These are phyloP conservation scores for Uropsilus gracilis DNA, from an alignment of 2,113 vertebrate species.

Conservation along the genomic window DNA sequence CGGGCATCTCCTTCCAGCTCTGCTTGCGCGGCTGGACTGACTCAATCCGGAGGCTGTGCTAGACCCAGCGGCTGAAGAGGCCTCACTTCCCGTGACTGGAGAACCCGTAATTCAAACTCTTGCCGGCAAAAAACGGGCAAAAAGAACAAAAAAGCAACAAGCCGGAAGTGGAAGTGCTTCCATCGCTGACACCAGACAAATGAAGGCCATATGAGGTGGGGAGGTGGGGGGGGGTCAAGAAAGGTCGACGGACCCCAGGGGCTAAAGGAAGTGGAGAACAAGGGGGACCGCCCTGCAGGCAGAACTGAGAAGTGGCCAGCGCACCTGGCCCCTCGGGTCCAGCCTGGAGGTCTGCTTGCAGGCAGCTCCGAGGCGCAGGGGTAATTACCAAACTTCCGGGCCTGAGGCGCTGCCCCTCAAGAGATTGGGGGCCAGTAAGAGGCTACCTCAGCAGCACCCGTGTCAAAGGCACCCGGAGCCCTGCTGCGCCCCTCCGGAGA, in stretches of 20 bases:
- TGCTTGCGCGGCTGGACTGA: background rate
- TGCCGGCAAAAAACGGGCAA: background rate
- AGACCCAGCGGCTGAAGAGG: background rate
- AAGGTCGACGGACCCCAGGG: background rate
- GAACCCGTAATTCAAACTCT: background rate
- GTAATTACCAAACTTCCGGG: background rate
- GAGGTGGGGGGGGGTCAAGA: background rate
- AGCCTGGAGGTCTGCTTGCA: background rate
- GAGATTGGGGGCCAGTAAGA: background rate
- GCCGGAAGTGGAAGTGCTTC: background rate
- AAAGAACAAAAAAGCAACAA: constrained; percentile 44
- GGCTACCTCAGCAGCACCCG: background rate
- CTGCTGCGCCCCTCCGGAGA: background rate
- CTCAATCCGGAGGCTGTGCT: background rate
- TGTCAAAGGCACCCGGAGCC: background rate
- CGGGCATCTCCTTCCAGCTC: background rate
- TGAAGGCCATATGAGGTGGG: background rate
- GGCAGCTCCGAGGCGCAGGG: background rate
- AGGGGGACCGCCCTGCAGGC: background rate
- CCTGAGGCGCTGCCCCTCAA: background rate
- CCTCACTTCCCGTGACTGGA: constrained; percentile 25
- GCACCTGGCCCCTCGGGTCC: background rate
- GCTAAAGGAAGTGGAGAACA: background rate
- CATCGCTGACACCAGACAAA: background rate
- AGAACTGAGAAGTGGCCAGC: too few species aligned